phyloP scores from a whole-genome alignment of 1,140 invertebrate genomes.

The Sipha flava region DNA sequence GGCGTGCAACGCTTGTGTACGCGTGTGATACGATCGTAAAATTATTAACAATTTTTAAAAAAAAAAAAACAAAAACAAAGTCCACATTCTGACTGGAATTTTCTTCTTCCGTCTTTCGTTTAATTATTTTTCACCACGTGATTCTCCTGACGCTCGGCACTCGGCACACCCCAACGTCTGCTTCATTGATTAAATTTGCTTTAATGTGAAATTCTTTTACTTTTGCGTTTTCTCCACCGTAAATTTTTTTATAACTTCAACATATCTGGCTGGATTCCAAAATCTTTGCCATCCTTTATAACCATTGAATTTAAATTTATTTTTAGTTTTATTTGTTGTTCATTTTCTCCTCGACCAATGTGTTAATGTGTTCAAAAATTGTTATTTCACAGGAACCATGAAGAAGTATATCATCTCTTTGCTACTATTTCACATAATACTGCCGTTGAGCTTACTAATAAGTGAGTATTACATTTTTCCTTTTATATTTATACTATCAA shows the following conservation, averaged over 20 bases:
- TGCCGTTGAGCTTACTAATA: conserved; percentile 14
- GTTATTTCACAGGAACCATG: conserved; percentile 8
- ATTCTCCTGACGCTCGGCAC: too few species aligned
- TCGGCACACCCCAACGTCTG: too few species aligned
- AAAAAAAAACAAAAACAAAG: too few species aligned
- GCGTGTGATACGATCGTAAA: too few species aligned
- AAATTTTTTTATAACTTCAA: too few species aligned
- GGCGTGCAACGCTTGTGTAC: too few species aligned
- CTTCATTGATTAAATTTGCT: too few species aligned
- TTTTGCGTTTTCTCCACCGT: not conserved
- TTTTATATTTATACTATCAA: too few species aligned
- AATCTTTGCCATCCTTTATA: not conserved
- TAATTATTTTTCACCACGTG: too few species aligned
- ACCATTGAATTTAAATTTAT: not conserved
- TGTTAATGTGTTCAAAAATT: not conserved
- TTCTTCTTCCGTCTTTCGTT: too few species aligned
- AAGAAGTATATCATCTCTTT: conserved; percentile 19
- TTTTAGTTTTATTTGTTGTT: conserved; percentile 10
- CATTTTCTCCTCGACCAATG: not conserved
- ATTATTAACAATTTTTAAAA: too few species aligned
- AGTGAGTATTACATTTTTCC: not conserved
- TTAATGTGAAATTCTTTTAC: not conserved
- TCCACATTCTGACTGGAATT: too few species aligned
- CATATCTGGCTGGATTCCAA: not conserved
- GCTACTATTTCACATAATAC: conserved; percentile 7